A percentile compares a stretch with the other conserved stretches of the same genome.
Evolutionary conservation across 2,888 invertebrate species (phyloP).

Genomic region (Chironomus tentans): DNA sequence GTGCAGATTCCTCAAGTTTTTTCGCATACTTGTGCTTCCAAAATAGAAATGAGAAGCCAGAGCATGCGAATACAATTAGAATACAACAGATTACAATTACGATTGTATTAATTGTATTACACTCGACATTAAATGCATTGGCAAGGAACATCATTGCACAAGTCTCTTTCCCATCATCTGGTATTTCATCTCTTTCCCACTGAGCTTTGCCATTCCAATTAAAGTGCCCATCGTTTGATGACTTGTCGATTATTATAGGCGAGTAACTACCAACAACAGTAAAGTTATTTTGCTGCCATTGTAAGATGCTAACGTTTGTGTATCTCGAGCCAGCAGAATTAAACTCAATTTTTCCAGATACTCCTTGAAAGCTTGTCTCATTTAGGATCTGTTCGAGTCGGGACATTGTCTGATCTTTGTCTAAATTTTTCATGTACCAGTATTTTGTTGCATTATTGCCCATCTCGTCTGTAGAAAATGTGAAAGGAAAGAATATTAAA

Average conservation of each 20-base stretch:
- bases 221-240: slow-evolving; percentile 46
- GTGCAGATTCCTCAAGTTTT: slow-evolving; percentile 54
- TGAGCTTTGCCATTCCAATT: slow-evolving; percentile 47
- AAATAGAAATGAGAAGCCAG: slow-evolving; percentile 51
- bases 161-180: slow-evolving; percentile 58
- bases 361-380: slow-evolving; percentile 60
- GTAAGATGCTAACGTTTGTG: slow-evolving; percentile 51
- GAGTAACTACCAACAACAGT: slow-evolving; percentile 49
- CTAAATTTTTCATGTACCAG: slow-evolving; percentile 32
- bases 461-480: too few relatives aligned
- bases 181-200: slow-evolving; percentile 58
- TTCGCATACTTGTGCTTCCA: slow-evolving; percentile 59
- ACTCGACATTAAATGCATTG: slow-evolving; percentile 55
- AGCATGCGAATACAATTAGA: slow-evolving; percentile 45
- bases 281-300: slow-evolving; percentile 47
- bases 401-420: slow-evolving; percentile 31
- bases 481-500: too few relatives aligned
- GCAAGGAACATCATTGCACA: slow-evolving; percentile 65
- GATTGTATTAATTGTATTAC: slow-evolving; percentile 55
- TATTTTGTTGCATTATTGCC: neutral
- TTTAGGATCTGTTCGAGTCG: slow-evolving; percentile 53
- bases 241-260: slow-evolving; percentile 45
- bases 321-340: slow-evolving; percentile 57
- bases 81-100: slow-evolving; percentile 55
- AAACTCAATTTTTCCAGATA: slow-evolving; percentile 64